Percentiles rank a stretch among this genome's conserved stretches.
These are phyloP conservation scores for Triplophysa yarkandensis DNA, from an alignment of 2,797 vertebrate genomes.

Conservation along the genomic window DNA sequence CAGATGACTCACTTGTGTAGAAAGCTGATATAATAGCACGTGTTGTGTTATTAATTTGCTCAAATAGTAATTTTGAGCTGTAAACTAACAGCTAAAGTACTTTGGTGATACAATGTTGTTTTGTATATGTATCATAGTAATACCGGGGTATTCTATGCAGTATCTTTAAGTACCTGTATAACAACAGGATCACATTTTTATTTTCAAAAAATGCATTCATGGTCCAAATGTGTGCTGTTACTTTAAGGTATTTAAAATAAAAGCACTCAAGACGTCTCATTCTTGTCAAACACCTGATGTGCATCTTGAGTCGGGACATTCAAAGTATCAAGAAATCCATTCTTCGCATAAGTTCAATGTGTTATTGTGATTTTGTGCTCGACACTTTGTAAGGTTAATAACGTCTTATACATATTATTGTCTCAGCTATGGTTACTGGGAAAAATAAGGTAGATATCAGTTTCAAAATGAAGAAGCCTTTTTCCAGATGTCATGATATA, in stretches of 20 bases:
- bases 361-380: neutral
- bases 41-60: neutral
- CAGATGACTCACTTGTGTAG: slow-evolving; percentile 7
- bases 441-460: slow-evolving; percentile 18
- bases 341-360: no score
- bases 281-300: no score
- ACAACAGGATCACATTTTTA: neutral
- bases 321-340: no score
- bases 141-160: neutral
- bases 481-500: slow-evolving; percentile 49
- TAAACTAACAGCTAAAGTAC: neutral
- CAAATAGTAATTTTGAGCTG: neutral
- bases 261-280: no score
- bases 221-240: no score
- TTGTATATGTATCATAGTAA: neutral
- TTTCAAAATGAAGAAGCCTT: slow-evolving; percentile 31
- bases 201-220: neutral
- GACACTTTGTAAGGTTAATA: neutral
- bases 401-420: neutral
- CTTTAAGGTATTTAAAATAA: no score
- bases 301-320: no score
- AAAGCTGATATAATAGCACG: no score
- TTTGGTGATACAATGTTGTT: neutral
- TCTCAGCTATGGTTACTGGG: slow-evolving; percentile 24
- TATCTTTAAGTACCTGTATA: neutral